A percentile compares a stretch with the other conserved stretches of the same genome.
phyloP scores from a whole-genome alignment of 2,888 invertebrate species.

The Hydrotaea diabolus region DNA sequence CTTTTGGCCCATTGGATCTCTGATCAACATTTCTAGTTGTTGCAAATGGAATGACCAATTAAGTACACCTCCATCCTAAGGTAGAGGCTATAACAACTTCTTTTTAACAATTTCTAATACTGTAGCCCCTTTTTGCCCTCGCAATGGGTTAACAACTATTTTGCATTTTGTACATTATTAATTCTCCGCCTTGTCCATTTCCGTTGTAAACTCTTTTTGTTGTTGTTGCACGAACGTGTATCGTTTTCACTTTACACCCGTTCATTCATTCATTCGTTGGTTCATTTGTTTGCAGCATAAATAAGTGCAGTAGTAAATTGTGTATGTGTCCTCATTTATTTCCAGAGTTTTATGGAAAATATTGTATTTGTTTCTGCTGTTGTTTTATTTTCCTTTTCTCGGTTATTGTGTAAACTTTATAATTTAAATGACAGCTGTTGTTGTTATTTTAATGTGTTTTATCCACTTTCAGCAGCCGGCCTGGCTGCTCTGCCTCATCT shows the following conservation, averaged over 20 bases:
- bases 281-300: neutral
- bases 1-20: too few relatives aligned
- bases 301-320: conserved; percentile 23
- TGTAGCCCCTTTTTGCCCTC: neutral
- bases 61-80: too few relatives aligned
- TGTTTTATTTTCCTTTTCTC: neutral
- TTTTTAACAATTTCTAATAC: too few relatives aligned
- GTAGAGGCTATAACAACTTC: too few relatives aligned
- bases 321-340: conserved; percentile 45
- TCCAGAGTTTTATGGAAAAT: conserved; percentile 37
- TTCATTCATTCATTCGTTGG: neutral
- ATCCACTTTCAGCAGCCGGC: neutral
- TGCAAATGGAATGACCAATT: too few relatives aligned
- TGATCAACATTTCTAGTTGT: too few relatives aligned
- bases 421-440: conserved; percentile 47
- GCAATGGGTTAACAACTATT: neutral
- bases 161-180: conserved; percentile 9
- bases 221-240: neutral
- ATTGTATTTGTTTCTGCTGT: neutral
- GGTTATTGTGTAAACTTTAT: conserved; percentile 37
- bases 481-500: neutral
- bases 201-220: neutral
- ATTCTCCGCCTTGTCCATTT: conserved; percentile 10
- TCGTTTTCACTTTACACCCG: conserved; percentile 25
- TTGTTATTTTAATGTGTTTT: conserved; percentile 11